These are phyloP conservation scores for Balearica regulorum DNA, from an alignment of 2,797 vertebrate species.

Conservation along the genomic window DNA sequence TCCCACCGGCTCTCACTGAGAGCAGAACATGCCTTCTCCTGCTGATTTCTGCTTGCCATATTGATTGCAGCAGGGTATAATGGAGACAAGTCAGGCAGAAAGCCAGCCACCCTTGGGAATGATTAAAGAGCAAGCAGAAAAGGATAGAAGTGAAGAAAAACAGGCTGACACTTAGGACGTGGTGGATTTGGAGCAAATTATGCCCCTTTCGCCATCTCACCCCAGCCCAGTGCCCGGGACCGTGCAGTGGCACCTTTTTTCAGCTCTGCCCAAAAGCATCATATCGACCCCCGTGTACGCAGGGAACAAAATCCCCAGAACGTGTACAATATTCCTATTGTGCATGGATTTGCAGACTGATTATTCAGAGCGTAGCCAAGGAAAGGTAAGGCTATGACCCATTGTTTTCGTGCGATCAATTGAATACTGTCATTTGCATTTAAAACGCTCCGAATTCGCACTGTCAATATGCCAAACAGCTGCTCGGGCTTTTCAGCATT, in stretches of 20 bases:
- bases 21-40: slow-evolving; percentile 55
- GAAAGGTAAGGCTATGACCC: slow-evolving; percentile 54
- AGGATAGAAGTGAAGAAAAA: slow-evolving; percentile 41
- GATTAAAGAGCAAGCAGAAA: slow-evolving; percentile 50
- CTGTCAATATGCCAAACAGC: slow-evolving; percentile 78
- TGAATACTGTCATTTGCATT: slow-evolving; percentile 74
- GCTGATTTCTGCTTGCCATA: slow-evolving; percentile 60
- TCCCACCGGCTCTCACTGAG: slow-evolving; percentile 24
- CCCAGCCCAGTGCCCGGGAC: not conserved
- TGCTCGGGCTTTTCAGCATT: slow-evolving; percentile 78
- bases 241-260: not conserved
- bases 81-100: slow-evolving; percentile 62
- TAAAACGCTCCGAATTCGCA: slow-evolving; percentile 74
- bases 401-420: slow-evolving; percentile 69
- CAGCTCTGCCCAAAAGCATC: not conserved
- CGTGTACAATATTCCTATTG: slow-evolving; percentile 51
- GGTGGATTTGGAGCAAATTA: slow-evolving; percentile 23
- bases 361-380: slow-evolving; percentile 57
- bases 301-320: slow-evolving; percentile 43
- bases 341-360: slow-evolving; percentile 57
- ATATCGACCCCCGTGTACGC: not conserved
- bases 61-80: slow-evolving; percentile 62
- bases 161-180: slow-evolving; percentile 9
- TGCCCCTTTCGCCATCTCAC: not conserved
- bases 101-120: slow-evolving; percentile 60